These are phyloP conservation scores for Drosophila sproati DNA, from an alignment of 1,140 invertebrate species.

Conservation along the genomic window DNA sequence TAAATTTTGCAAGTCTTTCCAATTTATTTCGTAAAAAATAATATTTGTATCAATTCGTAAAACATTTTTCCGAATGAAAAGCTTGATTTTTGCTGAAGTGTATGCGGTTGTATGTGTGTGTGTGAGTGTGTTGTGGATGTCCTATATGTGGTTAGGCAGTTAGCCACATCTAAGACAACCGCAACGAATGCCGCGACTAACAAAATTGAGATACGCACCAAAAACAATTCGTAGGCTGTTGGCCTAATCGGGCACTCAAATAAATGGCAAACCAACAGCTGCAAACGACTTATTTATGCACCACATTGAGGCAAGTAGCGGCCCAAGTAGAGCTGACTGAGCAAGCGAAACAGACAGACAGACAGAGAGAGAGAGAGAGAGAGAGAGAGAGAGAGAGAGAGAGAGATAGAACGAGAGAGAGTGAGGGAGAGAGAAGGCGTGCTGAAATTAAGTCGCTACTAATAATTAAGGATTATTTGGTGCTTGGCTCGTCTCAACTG, in stretches of 20 bases:
- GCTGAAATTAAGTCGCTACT: constrained; percentile 53
- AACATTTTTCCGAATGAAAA: too few species aligned
- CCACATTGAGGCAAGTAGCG: neutral
- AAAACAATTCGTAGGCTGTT: constrained; percentile 59
- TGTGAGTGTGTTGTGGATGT: constrained; percentile 9
- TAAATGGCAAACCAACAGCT: constrained; percentile 72
- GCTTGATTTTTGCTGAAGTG: neutral
- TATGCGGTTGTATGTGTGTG: neutral
- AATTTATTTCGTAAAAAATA: too few species aligned
- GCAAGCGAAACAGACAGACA: neutral
- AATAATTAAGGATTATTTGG: constrained; percentile 50
- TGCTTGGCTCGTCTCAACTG: neutral
- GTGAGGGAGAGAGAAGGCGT: constrained; percentile 5
- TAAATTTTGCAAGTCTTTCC: too few species aligned
- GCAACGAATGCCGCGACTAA: constrained; percentile 33
- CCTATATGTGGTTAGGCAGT: constrained; percentile 31
- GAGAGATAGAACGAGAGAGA: neutral
- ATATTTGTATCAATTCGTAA: too few species aligned
- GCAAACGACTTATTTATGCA: constrained; percentile 79
- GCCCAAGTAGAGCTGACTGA: too few species aligned
- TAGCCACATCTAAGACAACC: constrained; percentile 32
- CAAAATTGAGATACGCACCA: constrained; percentile 52
- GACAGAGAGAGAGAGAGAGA: neutral
- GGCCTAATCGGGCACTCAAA: constrained; percentile 57
- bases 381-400: neutral